Evolutionary conservation across 2,888 invertebrate species (phyloP).

Genomic region (Mesoligia furuncula): DNA sequence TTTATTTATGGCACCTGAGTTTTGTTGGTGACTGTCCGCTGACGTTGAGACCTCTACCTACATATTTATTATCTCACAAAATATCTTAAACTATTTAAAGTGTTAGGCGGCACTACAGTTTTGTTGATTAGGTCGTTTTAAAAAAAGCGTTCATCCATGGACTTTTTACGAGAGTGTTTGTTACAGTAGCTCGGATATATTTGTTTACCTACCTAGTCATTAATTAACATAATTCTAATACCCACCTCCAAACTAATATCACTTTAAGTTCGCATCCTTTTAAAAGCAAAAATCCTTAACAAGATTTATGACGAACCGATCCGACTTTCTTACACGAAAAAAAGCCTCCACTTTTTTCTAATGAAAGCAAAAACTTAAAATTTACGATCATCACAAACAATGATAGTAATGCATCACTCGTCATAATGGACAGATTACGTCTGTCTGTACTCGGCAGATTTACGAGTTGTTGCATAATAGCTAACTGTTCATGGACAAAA

Average conservation of each 20-base stretch:
- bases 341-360: constrained; percentile 52
- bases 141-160: too few relatives aligned
- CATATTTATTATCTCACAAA: constrained; percentile 32
- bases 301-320: constrained; percentile 63
- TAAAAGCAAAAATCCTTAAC: constrained; percentile 36
- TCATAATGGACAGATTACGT: constrained; percentile 88
- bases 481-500: constrained; percentile 66
- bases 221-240: constrained; percentile 20
- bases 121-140: background rate
- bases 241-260: constrained; percentile 17
- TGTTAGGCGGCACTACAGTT: background rate
- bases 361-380: constrained; percentile 73
- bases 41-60: constrained; percentile 38
- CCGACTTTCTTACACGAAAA: constrained; percentile 60
- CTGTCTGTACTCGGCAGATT: constrained; percentile 83
- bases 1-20: constrained; percentile 65
- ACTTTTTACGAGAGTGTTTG: background rate
- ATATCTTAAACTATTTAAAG: constrained; percentile 9
- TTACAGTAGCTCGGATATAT: background rate
- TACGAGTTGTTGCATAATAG: constrained; percentile 84
- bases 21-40: constrained; percentile 60
- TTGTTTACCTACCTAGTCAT: background rate
- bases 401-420: constrained; percentile 87
- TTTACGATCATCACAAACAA: constrained; percentile 84
- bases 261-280: constrained; percentile 17